A percentile compares a stretch with the other conserved stretches of the same genome.
phyloP scores from a whole-genome alignment of 2,888 invertebrate genomes.

The Agrotis clavis region DNA sequence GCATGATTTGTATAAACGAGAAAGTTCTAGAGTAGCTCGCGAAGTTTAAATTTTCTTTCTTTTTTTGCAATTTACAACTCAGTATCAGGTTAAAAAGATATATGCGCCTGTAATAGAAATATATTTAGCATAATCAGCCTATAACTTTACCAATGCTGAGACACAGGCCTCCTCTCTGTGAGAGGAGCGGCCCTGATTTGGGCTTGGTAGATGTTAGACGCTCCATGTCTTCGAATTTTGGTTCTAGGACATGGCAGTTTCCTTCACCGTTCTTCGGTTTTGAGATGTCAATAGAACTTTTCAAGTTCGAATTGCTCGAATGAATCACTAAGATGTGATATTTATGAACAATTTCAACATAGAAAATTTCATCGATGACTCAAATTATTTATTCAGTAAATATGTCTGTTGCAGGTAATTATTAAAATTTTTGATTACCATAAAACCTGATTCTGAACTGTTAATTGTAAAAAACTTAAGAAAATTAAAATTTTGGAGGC shows the following conservation, averaged over 20 bases:
- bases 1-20: slow-evolving; percentile 65
- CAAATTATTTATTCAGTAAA: neutral
- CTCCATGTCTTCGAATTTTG: no score
- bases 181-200: no score
- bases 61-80: neutral
- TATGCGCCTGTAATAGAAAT: no score
- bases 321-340: neutral
- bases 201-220: no score
- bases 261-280: no score
- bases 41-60: slow-evolving; percentile 2
- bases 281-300: neutral
- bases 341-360: neutral
- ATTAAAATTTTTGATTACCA: neutral
- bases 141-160: no score
- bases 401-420: neutral
- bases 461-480: neutral
- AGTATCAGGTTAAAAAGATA: neutral
- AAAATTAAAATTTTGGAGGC: neutral
- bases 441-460: neutral
- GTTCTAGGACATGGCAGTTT: no score
- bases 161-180: no score
- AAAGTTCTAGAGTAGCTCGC: neutral
- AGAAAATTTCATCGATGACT: neutral
- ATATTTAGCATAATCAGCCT: no score
- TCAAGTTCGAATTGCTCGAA: neutral